Base-by-base conservation (phyloP, 2,113 vertebrate species). In the Malurus cyaneus region DNA sequence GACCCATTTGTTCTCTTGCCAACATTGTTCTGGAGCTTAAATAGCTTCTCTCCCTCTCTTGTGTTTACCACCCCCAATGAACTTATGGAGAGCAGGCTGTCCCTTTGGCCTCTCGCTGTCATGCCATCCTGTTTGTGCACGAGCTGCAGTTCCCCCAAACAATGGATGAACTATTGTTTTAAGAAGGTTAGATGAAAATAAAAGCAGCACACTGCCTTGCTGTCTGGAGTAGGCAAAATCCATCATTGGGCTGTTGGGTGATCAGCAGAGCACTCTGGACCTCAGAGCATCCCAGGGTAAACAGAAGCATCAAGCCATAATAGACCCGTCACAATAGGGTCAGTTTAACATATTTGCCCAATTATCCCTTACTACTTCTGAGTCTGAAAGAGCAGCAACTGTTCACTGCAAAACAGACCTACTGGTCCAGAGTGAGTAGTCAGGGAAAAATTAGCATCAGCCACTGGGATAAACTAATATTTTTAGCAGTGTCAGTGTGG, bases 21-120 rank as follows among this genome's bases (percentile, higher is more conserved):
- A 97, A 96, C 96, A 97, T 97, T 97, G 96, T 96, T 97, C 92
- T 96, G 80, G 61, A 76, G 89, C 77, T 93, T 78, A 96, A 96
- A 96, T 96, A 96, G 88, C 88, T 95, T 88, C 64, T 91, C 69
- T 64, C 83, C 56, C 91, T 39, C n/a, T 71, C 83, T 92, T 56
- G 86, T 88, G 80, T 96, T 97, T 97, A 92, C 95, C 91, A 91
- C 61, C 93, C 86, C 67, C 34, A 74, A 92, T 80, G 86, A 95
- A 94, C 90, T 83, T 83, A 42, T 6, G 94, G 95, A 85, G 82
- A 96, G 92, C 94, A 94, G 86, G 62, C 94, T 95, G 92, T 96
- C 94, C 92, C 92, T 88, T 92, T 80, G 92, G 92, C 94, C 92
- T 86, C 92, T 93, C 15, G 0, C 79, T 94, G 87, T 62, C 39